Percentiles rank a stretch among this genome's conserved stretches.
Conservation (phyloP, 2,797 vertebrate genomes). For the Platyrinchus mystaceus region DNA sequence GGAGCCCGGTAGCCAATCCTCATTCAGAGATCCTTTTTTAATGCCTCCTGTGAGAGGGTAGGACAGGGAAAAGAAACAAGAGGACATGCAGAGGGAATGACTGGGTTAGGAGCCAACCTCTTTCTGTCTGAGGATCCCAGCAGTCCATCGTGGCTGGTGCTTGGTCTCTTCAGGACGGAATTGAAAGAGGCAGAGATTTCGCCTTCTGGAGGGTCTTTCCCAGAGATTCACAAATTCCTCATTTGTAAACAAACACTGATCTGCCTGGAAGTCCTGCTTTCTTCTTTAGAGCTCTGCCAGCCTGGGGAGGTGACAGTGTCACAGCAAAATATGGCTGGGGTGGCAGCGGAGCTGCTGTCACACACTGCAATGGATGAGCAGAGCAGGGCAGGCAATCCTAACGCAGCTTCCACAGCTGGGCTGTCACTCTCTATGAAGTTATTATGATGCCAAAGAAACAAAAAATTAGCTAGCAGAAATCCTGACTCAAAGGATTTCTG, state of each 20-base stretch:
- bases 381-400: not conserved
- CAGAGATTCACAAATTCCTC: not conserved
- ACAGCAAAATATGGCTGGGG: not conserved
- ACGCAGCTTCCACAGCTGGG: not conserved
- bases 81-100: not conserved
- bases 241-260: not conserved
- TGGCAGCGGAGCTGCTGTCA: not conserved
- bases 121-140: not conserved
- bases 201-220: not conserved
- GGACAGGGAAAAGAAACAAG: not conserved
- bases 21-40: not conserved
- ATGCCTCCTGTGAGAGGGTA: accelerated
- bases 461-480: not conserved
- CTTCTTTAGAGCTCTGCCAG: not conserved
- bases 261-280: not conserved
- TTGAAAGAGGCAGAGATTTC: not conserved
- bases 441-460: not conserved
- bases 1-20: not conserved
- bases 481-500: not conserved
- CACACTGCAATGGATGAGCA: not conserved
- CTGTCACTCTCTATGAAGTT: not conserved
- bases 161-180: not conserved
- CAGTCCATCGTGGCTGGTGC: accelerated
- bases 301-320: not conserved
- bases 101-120: accelerated